Percentiles rank a stretch among this genome's conserved stretches.
These are phyloP conservation scores for Poecilia velifera DNA, from an alignment of 2,797 vertebrate genomes.

Conservation along the genomic window DNA sequence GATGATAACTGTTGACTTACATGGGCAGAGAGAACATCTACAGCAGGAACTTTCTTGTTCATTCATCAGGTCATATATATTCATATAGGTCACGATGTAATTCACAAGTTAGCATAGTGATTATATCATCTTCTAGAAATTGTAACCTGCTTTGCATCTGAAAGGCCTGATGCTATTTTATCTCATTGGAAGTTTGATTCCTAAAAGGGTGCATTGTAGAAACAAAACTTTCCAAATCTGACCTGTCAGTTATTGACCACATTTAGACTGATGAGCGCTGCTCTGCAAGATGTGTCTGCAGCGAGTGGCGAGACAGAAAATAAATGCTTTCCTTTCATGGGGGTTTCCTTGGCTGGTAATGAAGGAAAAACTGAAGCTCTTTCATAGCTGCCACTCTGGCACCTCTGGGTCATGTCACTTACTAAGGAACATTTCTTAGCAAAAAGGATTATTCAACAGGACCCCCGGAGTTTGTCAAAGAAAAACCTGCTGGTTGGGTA, in stretches of 20 bases:
- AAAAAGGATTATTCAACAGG: background rate
- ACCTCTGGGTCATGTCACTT: constrained; percentile 1
- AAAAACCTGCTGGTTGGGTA: background rate
- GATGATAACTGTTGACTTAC: background rate
- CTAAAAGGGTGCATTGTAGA: background rate
- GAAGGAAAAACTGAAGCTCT: background rate
- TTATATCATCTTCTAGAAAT: background rate
- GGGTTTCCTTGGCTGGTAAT: background rate
- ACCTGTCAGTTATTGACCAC: background rate
- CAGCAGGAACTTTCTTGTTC: background rate
- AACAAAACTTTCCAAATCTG: background rate
- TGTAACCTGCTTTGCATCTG: background rate
- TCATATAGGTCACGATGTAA: background rate
- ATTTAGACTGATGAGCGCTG: background rate
- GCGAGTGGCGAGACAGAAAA: too few relatives aligned
- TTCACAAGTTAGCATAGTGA: background rate
- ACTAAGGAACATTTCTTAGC: constrained; percentile 2
- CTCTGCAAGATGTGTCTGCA: background rate
- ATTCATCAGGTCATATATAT: background rate
- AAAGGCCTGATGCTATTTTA: background rate
- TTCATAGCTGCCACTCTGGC: too few relatives aligned
- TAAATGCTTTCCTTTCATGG: background rate
- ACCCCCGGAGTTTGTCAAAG: background rate
- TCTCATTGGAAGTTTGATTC: background rate
- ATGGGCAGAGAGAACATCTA: background rate